Base-by-base conservation (phyloP, 2,888 invertebrate species). In the Parnassius glacialis region DNA sequence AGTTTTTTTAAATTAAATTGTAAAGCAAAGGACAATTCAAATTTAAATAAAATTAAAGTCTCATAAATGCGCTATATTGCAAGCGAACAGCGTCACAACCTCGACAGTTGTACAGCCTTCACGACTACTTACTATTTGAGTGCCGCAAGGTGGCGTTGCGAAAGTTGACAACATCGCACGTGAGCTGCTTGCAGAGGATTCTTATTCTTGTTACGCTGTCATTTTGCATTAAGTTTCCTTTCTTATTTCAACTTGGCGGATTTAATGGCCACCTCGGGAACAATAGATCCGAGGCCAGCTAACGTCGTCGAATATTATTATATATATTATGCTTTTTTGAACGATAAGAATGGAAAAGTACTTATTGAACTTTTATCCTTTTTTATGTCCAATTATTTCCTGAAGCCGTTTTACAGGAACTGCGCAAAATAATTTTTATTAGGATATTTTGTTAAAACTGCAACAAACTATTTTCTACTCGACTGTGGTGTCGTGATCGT, bases 111-210 rank as follows among this genome's bases (percentile, higher is more conserved):
- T 79, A 78, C 79, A 88, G 85, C 89, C 90, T 90, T 90, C 87
- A 72, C 78, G 83, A 78, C 79, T 79, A 81, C 81, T 85, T 80
- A 85, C 81, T 76, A 83, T 83, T 82, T 78, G 83, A 83, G 81
- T 77, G 81, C 79, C 80, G 81, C 82, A 85, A 87, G 87, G 87
- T 83, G 83, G 78, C 79, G 81, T 91, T 91, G 86, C 90, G 90
- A 91, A 91, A 91, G 90, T 89, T 85, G 86, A 89, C 89, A 84
- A 79, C 81, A 74, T 68, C 68, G 81, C 83, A 90, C 90, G 90
- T 90, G 90, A 83, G 77, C 67, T 69, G 88, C 77, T 76, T 90
- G 79, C 79, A 73, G 76, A 88, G 74, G 76, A 81, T 77, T 72
- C 78, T 76, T 75, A 79, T 81, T 83, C 81, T 82, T 79, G 76